Base-by-base conservation (phyloP, 2,113 vertebrate genomes). In the Kryptolebias marmoratus region DNA sequence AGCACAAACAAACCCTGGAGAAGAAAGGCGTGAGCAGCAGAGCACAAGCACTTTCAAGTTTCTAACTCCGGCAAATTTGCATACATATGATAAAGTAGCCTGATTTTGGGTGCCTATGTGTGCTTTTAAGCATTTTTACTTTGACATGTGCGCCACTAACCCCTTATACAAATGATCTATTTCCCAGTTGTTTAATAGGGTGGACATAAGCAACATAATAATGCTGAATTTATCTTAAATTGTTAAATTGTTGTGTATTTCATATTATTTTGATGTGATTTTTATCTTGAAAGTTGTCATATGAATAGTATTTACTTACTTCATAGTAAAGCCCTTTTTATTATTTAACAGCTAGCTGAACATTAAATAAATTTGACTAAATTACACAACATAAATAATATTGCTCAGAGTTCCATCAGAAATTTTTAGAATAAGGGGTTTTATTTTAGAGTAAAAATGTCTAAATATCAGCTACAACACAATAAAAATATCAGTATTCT, bases 1-100 rank as follows among this genome's bases (percentile, higher is more conserved):
- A 80, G 60, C 55, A 5, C 32, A 50, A 54, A 53, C 39, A 62
- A 77, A 73, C 70, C 69, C 75, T 12, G 12, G 60, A 75, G 70
- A 78, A 69, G 62, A 50, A 67, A 30, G 58, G 45, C 53, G 63
- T 47, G 59, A 64, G 50, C 73, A 57, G 44, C 28, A 53, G 48
- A 3, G 47, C 45, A 70, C 64, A 31, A 71, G 56, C 39, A 57
- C 53, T 60, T 79, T 62, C 11, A 53, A 57, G 54, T 57, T 47
- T 60, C 18, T 12, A 8, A 74, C 52, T 61, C 14, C 16, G 30
- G 39, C 52, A 58, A 47, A 80, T 67, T 32, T 70, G 39, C 48
- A 44, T 75, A 66, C 5, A 47, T 12, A 58, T 74, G 15, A 55
- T 39, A 14, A 61, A 44, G 32, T 11, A 13, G 27, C 9, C 22